Base-by-base conservation (phyloP, 1,140 invertebrate genomes). In the Bombyx mandarina region DNA sequence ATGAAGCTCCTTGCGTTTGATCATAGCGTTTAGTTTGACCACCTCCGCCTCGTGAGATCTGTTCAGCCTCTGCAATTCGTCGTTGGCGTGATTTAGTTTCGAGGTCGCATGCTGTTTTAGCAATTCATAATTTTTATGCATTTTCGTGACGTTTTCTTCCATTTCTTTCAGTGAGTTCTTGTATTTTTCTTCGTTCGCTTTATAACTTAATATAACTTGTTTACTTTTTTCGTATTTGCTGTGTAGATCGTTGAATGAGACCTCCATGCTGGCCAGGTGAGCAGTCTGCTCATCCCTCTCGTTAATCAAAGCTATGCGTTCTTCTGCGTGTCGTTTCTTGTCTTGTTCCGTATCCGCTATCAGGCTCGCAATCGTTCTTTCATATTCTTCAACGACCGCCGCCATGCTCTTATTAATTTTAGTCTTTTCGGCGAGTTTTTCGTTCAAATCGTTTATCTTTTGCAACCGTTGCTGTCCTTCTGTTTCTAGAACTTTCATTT, bases 211-310 rank as follows among this genome's bases (percentile, higher is more conserved):
- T 62, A 89, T 85, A 6, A 88, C 75, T 66, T 86, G 78, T 65
- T 88, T 89, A 57, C 81, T 82, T 47, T 87, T 85, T 56, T 89
- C 86, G 56, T 88, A 89, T 71, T 89, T 89, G 26, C 89, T 91
- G 77, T 95, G 93, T 62, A 95, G 88, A 86, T 95, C 94, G 60
- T 91, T 93, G 73, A 95, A 95, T 43, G 93, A 94, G 55, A 90
- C 89, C 87, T 95, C 94, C 74, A 94, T 91, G 69, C 91, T 93
- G 45, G 91, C 90, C 53, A 95, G 81, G 79, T 95, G 94, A 69
- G 93, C 90, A 60, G 92, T 88, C 62, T 93, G 93, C 79, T 92
- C 89, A 66, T 92, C 91, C 67, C 90, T 89, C 69, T 93, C 91
- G 45, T 80, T 81, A 58, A 84, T 79, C 47, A 89, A 61, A 53